Evolutionary conservation across 2,888 invertebrate genomes (phyloP), one percentile per base, ranked within the genome.

Genomic region (Adineta ricciae): DNA sequence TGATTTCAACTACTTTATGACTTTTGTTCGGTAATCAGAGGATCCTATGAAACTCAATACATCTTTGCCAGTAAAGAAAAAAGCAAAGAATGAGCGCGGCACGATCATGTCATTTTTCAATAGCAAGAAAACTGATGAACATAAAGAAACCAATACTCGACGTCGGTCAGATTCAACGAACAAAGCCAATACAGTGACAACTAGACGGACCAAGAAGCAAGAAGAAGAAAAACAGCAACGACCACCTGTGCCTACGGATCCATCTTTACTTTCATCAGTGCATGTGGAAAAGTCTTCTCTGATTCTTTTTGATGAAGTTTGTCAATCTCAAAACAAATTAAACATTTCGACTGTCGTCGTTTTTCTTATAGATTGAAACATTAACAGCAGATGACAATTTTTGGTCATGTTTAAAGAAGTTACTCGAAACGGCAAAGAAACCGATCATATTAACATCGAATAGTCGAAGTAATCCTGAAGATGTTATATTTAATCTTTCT

Each of bases 401-500:
- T 78, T 78, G 78, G 78, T 78, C 78, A 19, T 78, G 41, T 78
- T 78, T 78, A 41, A 78, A 78, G 41, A 78, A 78, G 14, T 19
- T 78, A 41, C 24, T 78, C 3, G 41, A 41, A n/a, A 78, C 38
- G 9, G 78, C 78, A 24, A 78, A 78, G 41, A 78, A 78, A 41
- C 78, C 78, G 11, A 78, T 78, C 5, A 78, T 78, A 78, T 41
- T 78, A 24, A 78, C 78, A 78, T 38, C 78, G 9, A 78, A 78
- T 41, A 78, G 41, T 78, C 16, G 41, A 78, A 38, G n/a, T 41
- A n/a, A 38, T n/a, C 78, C 38, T 2, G 38, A 41, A 14, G 38
- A 38, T 41, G 32, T 32, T 0, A 64, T 64, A 5, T 19, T 78
- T 24, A 78, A 78, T 41, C 8, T 41, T 41, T 41, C 41, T 4